Percentiles rank a stretch among this genome's conserved stretches.
phyloP scores from a whole-genome alignment of 2,113 vertebrate species.

The Hirundichthys speculiger region DNA sequence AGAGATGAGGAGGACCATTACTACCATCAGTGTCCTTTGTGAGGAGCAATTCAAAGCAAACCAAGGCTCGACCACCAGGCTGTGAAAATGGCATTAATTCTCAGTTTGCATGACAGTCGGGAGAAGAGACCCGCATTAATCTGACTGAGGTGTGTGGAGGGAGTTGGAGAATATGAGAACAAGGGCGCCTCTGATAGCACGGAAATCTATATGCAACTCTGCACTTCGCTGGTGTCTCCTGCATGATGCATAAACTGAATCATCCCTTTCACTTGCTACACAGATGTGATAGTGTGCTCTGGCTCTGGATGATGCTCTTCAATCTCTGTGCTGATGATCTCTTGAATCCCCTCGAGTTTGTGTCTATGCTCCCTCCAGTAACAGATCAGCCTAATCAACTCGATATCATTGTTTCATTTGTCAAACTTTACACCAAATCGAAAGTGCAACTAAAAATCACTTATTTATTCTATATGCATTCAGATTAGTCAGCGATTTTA shows the following conservation, averaged over 20 bases:
- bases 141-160: slow-evolving; percentile 32
- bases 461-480: not conserved
- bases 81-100: slow-evolving; percentile 43
- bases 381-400: slow-evolving; percentile 8
- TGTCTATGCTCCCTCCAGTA: slow-evolving; percentile 17
- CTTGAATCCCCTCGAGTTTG: slow-evolving; percentile 25
- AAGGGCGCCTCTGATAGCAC: slow-evolving; percentile 69
- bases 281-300: slow-evolving; percentile 65
- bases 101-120: slow-evolving; percentile 40
- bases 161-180: slow-evolving; percentile 59
- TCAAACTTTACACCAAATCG: not conserved
- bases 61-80: slow-evolving; percentile 42
- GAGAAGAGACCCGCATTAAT: slow-evolving; percentile 47
- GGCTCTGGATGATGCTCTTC: slow-evolving; percentile 47
- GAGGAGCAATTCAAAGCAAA: slow-evolving; percentile 33
- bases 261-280: slow-evolving; percentile 73
- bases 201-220: slow-evolving; percentile 74
- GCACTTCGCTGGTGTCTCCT: slow-evolving; percentile 70
- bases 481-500: not conserved
- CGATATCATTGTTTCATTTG: not conserved
- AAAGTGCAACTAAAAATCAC: not conserved
- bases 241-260: slow-evolving; percentile 72
- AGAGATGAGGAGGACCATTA: slow-evolving; percentile 12
- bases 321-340: slow-evolving; percentile 51
- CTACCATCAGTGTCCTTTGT: slow-evolving; percentile 57